Percentiles rank a stretch among this genome's conserved stretches.
Conservation (phyloP, 2,113 vertebrate genomes). For the Perca flavescens region DNA sequence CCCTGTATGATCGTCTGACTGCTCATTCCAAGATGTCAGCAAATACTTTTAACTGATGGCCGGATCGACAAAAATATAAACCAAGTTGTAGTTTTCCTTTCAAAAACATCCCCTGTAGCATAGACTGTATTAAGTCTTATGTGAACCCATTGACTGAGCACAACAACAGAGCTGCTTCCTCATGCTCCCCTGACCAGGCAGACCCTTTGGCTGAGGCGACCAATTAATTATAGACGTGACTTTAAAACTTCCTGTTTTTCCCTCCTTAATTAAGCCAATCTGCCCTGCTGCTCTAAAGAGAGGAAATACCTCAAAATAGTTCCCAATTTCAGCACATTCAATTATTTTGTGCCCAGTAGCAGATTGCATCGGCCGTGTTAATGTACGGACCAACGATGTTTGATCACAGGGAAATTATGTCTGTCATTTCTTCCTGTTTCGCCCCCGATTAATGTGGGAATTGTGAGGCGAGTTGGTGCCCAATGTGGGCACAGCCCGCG, state of each 20-base stretch:
- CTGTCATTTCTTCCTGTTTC: conserved; percentile 87
- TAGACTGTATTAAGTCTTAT: conserved; percentile 10
- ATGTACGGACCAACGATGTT: conserved; percentile 82
- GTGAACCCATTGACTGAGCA: conserved; percentile 60
- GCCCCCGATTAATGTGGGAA: conserved; percentile 85
- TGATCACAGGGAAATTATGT: conserved; percentile 86
- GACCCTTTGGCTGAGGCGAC: conserved; percentile 80
- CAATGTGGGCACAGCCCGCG: conserved; percentile 61
- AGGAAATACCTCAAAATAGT: conserved; percentile 87
- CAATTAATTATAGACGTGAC: conserved; percentile 87
- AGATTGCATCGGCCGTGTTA: conserved; percentile 85
- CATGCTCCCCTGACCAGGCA: conserved; percentile 74
- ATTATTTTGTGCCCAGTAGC: conserved; percentile 73
- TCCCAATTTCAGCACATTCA: conserved; percentile 84
- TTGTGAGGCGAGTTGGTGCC: conserved; percentile 58
- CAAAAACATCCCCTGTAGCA: not conserved
- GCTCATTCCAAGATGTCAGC: not conserved
- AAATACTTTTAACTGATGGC: not conserved
- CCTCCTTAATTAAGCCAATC: conserved; percentile 87
- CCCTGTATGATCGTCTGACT: not conserved
- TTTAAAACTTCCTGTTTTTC: conserved; percentile 89
- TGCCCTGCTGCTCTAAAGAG: conserved; percentile 74
- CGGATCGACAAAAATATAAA: conserved; percentile 3
- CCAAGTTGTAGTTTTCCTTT: conserved; percentile 24
- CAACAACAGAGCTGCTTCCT: conserved; percentile 78